Percentiles rank a stretch among this genome's conserved stretches.
Evolutionary conservation across 2,888 invertebrate genomes (phyloP).

Genomic region (Bursaphelenchus okinawaensis): DNA sequence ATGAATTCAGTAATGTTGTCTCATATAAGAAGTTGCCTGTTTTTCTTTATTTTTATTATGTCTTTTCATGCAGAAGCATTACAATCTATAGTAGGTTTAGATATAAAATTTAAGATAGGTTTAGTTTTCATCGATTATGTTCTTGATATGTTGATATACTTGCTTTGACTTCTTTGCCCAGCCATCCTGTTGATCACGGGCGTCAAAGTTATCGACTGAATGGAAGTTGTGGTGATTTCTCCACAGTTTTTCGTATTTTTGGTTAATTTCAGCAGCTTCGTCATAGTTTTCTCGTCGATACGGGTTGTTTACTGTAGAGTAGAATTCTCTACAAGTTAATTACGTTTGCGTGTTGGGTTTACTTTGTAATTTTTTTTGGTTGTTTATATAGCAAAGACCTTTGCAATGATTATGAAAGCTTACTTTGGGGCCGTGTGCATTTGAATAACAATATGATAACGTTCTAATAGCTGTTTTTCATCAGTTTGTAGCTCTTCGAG

Average conservation of each 20-base stretch:
- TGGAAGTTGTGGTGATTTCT: conserved; percentile 16
- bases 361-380: too few species aligned
- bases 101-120: background rate
- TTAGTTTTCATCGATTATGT: conserved; percentile 8
- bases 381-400: background rate
- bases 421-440: conserved; percentile 28
- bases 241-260: conserved; percentile 23
- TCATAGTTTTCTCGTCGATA: conserved; percentile 22
- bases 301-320: conserved; percentile 19
- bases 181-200: conserved; percentile 16
- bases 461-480: conserved; percentile 14
- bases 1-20: too few species aligned
- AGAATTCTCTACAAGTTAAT: conserved; percentile 30
- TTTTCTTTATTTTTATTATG: too few species aligned
- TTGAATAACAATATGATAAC: conserved; percentile 28
- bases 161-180: conserved; percentile 21
- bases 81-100: too few species aligned
- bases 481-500: conserved; percentile 19
- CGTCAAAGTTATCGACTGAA: conserved; percentile 20
- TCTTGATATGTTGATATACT: conserved; percentile 12
- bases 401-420: background rate
- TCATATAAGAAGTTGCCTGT: background rate
- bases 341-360: too few species aligned
- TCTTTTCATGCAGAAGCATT: too few species aligned
- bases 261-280: conserved; percentile 23